Evolutionary conservation across 2,888 invertebrate genomes (phyloP), one percentile per base, ranked within the genome.

Genomic region (Calameuta idolon): DNA sequence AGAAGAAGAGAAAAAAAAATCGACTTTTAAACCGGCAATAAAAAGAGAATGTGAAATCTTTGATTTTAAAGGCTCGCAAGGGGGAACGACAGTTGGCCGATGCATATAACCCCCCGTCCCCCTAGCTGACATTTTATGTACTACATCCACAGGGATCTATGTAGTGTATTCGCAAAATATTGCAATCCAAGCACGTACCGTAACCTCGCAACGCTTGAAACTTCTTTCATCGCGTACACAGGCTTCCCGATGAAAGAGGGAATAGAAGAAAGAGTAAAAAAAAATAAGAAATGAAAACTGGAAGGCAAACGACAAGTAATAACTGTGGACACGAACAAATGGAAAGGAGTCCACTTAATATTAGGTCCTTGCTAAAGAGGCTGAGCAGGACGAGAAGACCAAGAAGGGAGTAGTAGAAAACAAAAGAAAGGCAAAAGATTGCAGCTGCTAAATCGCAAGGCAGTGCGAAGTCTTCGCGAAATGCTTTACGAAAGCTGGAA

Each of bases 21-120:
- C 87, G 90, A 85, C 87, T 89, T 90, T 90, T 90, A 90, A 91
- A 90, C 88, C 89, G 87, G 87, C 90, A 91, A 89, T 91, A 91
- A 91, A 91, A 91, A 79, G 83, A 86, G 85, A 89, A 90, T 86
- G 88, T 87, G 87, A 87, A 86, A 87, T 87, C 85, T 87, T 84
- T 86, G 87, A 87, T 88, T 89, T 89, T 88, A 88, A 87, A 87
- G 85, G 85, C 37, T 37, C 79, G 69, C 69, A 23, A 12, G 37
- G 77, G 82, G 84, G 89, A 40, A 73, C 90, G 89, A 90, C 91
- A 90, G 90, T 90, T 90, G 90, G 90, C 84, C 86, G 89, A 87
- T 89, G 88, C 87, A 87, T 89, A 87, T 85, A 88, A 88, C 86
- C 78, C 35, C 55, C 55, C 23, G 1, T 85, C 78, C 73, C 23